Percentiles rank a stretch among this genome's conserved stretches.
Conservation (phyloP, 2,797 vertebrate genomes). For the Coracias cyanogaster region DNA sequence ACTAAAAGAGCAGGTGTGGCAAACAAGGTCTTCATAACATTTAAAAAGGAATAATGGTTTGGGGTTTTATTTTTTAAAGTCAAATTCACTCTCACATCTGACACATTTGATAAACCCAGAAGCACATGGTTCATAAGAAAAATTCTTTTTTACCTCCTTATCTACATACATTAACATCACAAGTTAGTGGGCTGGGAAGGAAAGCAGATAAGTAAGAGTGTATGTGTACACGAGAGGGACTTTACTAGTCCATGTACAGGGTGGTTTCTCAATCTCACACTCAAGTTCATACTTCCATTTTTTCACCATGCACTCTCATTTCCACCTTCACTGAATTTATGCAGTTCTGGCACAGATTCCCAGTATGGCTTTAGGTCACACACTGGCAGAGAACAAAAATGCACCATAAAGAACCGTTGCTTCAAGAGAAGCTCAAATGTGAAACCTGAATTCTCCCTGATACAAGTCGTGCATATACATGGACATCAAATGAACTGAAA, state of each 20-base stretch:
- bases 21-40: not conserved
- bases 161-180: not conserved
- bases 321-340: not conserved
- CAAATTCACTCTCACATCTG: not conserved
- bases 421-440: not conserved
- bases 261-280: not conserved
- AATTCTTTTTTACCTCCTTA: not conserved
- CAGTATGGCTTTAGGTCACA: not conserved
- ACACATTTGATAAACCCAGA: not conserved
- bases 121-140: fast-evolving
- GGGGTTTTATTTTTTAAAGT: not conserved
- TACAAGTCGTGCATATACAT: not conserved
- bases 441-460: not conserved
- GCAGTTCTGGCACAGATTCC: not conserved
- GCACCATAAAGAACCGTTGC: not conserved
- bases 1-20: not conserved
- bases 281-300: not conserved
- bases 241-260: not conserved
- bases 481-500: not conserved
- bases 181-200: not conserved
- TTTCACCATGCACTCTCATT: not conserved
- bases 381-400: not conserved
- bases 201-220: not conserved
- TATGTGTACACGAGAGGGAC: not conserved
- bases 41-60: not conserved